A percentile compares a stretch with the other conserved stretches of the same genome.
Conservation (phyloP, 2,888 invertebrate species). For the Lamproptera curius region DNA sequence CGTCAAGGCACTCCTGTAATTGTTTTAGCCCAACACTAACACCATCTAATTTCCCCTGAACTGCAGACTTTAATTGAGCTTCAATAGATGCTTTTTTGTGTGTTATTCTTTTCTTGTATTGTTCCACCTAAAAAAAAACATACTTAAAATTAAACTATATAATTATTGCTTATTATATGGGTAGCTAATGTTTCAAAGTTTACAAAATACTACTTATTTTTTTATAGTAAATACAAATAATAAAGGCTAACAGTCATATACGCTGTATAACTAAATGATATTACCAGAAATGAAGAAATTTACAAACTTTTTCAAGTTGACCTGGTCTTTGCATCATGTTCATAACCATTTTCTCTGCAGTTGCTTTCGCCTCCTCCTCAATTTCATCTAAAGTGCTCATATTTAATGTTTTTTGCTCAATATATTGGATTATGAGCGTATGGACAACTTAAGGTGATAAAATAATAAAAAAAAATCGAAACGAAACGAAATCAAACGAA, state of each 20-base stretch:
- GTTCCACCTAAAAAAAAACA: conserved; percentile 79
- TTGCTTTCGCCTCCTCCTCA: conserved; percentile 87
- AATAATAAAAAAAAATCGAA: too few relatives aligned
- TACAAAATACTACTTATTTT: too few relatives aligned
- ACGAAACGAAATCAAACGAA: too few relatives aligned
- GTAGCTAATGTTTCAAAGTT: too few relatives aligned
- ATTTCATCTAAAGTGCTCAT: conserved; percentile 80
- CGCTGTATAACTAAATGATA: too few relatives aligned
- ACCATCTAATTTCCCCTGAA: conserved; percentile 98
- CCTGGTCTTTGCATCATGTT: conserved; percentile 96
- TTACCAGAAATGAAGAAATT: too few relatives aligned
- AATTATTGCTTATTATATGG: too few relatives aligned
- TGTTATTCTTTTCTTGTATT: conserved; percentile 85
- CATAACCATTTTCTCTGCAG: conserved; percentile 90
- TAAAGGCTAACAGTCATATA: too few relatives aligned
- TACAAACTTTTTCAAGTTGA: conserved; percentile 90
- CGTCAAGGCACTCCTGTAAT: conserved; percentile 89
- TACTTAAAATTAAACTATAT: too few relatives aligned
- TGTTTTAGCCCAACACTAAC: conserved; percentile 96
- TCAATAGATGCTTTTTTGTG: conserved; percentile 94
- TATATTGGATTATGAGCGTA: too few relatives aligned
- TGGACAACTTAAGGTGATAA: too few relatives aligned
- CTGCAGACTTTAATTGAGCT: conserved; percentile 97
- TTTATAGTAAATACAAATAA: too few relatives aligned
- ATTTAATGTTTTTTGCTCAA: neutral